A percentile compares a stretch with the other conserved stretches of the same genome.
Conservation (phyloP, 2,113 vertebrate species). For the Motacilla tschutschensis region DNA sequence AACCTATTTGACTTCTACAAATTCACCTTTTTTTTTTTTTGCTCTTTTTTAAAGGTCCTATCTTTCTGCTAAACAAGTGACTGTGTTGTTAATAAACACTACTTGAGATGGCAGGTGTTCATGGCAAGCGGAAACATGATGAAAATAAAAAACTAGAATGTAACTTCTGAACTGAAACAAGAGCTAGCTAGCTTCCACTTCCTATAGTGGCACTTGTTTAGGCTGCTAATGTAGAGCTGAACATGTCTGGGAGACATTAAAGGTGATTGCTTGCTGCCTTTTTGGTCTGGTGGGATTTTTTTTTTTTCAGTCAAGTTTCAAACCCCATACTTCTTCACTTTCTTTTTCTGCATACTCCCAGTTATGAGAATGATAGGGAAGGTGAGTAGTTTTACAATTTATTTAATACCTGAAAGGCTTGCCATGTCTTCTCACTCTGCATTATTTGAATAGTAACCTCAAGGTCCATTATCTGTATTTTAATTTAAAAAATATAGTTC, state of each 20-base stretch:
- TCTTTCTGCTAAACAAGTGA: background rate
- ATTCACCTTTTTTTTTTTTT: background rate
- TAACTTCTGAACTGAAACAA: background rate
- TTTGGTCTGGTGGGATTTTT: background rate
- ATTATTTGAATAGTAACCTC: background rate
- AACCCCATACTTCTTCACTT: fast-evolving
- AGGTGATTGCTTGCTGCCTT: background rate
- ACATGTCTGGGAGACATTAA: background rate
- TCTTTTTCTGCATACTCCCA: background rate
- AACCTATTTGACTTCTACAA: background rate
- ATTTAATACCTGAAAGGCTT: background rate
- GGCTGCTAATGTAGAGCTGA: background rate
- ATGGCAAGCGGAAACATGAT: background rate
- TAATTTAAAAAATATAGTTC: background rate
- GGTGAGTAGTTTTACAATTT: background rate
- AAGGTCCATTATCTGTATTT: background rate
- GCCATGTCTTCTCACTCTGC: background rate
- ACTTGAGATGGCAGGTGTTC: background rate
- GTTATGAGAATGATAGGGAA: background rate
- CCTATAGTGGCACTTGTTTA: fast-evolving
- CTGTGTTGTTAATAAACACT: background rate
- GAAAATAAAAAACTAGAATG: background rate
- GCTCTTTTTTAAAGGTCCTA: background rate
- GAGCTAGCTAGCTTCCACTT: background rate
- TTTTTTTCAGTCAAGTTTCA: background rate